phyloP scores from a whole-genome alignment of 2,113 vertebrate species.

The Albula goreensis region DNA sequence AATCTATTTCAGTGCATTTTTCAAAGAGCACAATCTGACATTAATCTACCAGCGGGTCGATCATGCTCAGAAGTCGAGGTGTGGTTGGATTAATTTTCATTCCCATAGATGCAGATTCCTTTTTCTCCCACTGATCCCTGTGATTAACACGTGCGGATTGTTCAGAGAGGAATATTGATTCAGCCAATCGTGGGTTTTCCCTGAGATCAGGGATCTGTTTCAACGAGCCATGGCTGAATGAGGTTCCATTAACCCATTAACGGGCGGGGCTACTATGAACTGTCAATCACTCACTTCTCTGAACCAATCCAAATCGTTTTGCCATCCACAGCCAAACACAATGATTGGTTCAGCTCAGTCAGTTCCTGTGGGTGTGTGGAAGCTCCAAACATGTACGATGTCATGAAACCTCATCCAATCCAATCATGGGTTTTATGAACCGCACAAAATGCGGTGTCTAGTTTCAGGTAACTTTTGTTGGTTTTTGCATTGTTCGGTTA shows the following conservation, averaged over 20 bases:
- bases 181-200: background rate
- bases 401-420: background rate
- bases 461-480: background rate
- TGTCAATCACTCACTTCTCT: too few species aligned
- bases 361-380: too few species aligned
- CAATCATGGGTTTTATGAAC: background rate
- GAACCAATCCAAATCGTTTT: too few species aligned
- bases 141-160: background rate
- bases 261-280: too few species aligned
- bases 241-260: too few species aligned
- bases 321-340: too few species aligned
- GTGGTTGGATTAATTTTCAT: background rate
- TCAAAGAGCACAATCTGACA: background rate
- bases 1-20: too few species aligned
- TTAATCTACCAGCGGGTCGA: background rate
- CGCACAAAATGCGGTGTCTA: background rate
- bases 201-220: background rate
- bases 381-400: too few species aligned
- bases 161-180: conserved; percentile 1
- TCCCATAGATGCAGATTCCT: background rate
- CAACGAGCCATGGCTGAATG: too few species aligned
- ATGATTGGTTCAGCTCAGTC: too few species aligned
- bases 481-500: background rate
- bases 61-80: background rate
- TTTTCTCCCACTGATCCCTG: background rate